phyloP scores from a whole-genome alignment of 2,113 vertebrate species.

The Pantherophis guttatus region DNA sequence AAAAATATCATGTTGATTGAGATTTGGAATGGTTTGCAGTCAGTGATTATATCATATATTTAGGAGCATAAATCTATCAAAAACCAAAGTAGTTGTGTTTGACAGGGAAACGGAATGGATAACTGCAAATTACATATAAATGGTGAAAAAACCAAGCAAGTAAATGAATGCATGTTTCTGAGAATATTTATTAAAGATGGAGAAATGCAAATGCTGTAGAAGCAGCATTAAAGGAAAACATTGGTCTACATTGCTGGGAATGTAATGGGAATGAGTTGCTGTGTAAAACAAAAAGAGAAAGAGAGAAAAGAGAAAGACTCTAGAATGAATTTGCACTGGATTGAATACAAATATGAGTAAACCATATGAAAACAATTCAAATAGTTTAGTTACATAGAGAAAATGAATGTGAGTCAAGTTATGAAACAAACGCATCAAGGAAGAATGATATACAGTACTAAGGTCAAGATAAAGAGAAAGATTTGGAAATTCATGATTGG shows the following conservation, averaged over 20 bases:
- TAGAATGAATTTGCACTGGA: neutral
- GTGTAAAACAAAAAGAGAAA: neutral
- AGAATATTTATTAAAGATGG: neutral
- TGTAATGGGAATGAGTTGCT: neutral
- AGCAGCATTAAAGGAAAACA: neutral
- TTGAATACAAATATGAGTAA: neutral
- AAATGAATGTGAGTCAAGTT: neutral
- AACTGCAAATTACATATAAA: neutral
- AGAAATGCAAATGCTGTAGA: neutral
- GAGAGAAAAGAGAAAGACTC: neutral
- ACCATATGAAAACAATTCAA: neutral
- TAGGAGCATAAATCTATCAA: neutral
- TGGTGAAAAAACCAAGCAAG: neutral
- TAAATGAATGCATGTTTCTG: neutral
- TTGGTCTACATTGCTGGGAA: neutral
- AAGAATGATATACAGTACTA: neutral
- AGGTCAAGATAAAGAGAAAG: neutral
- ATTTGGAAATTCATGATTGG: neutral
- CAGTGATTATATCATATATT: neutral
- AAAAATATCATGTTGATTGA: neutral
- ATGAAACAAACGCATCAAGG: neutral
- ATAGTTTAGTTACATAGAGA: neutral
- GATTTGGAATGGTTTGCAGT: neutral
- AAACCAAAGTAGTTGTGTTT: neutral
- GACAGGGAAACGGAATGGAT: neutral